Evolutionary conservation across 2,888 invertebrate species (phyloP), one percentile per base, ranked within the genome.

Genomic region (Desoria tigrina): DNA sequence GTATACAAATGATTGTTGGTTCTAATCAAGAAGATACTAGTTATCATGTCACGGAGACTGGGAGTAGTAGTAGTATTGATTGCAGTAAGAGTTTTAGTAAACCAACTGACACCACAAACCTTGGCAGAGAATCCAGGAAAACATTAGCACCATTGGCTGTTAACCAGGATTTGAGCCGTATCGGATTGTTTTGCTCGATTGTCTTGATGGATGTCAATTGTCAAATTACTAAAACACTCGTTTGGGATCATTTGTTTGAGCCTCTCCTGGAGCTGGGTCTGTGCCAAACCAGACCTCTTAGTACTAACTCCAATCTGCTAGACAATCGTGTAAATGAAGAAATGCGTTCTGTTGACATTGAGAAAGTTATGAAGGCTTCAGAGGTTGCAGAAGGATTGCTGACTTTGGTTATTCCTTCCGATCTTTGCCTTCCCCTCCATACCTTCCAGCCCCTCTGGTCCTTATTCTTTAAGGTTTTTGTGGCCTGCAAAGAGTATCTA

Each of bases 361-460:
- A 65, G 9, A 42, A 56, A 61, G 39, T 61, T 28, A 51, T 65
- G 24, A 49, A 16, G 37, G 26, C 42, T n/a, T 23, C 56, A 3
- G 54, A 61, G 6, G 60, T 50, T 27, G 51, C 27, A 16, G 68
- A 68, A 37, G 37, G 57, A 16, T 18, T 68, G 18, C 42, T 68
- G 1, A 45, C 28, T 23, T 24, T 68, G 14, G 2, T 68, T 9
- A 65, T 61, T 24, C 68, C 68, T 2, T 61, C 64, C 57, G 57
- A 42, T 45, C 21, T 61, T 54, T 61, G 53, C 4, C 39, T 68
- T 28, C 67, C 70, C 23, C 55, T 70, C 16, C 51, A 61, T 23
- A 21, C 21, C 18, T 68, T 71, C 18, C 66, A 68, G 32, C 62
- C 67, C 39, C 39, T 69, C 42, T 73, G 71, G 71, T 57, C 66